A percentile compares a stretch with the other conserved stretches of the same genome.
These are phyloP conservation scores for Leptinotarsa tumamoca DNA, from an alignment of 2,888 invertebrate species.

Conservation along the genomic window DNA sequence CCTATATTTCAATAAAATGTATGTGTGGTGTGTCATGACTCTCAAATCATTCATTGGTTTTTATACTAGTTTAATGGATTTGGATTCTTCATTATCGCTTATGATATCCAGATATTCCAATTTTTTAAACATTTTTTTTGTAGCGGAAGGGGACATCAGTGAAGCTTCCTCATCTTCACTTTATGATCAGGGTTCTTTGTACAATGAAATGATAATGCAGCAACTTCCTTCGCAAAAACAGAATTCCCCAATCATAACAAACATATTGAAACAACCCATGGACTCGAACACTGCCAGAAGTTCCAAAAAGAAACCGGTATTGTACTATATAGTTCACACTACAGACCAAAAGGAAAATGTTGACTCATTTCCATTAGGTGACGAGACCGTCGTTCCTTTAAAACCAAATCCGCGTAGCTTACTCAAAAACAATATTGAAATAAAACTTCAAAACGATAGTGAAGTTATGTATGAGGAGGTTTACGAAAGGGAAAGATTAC, in stretches of 20 bases:
- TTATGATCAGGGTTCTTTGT: slow-evolving; percentile 36
- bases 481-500: slow-evolving; percentile 35
- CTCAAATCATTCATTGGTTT: not conserved
- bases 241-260: slow-evolving; percentile 33
- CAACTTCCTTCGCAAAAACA: slow-evolving; percentile 15
- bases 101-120: not conserved
- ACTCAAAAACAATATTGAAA: slow-evolving; percentile 53
- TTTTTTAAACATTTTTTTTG: not conserved
- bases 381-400: slow-evolving; percentile 21
- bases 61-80: not conserved
- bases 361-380: slow-evolving; percentile 44
- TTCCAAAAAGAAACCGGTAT: slow-evolving; percentile 44
- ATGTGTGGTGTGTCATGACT: not conserved
- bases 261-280: slow-evolving; percentile 51
- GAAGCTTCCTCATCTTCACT: slow-evolving; percentile 32
- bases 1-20: too few relatives aligned
- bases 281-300: slow-evolving; percentile 30
- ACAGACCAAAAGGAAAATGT: slow-evolving; percentile 62
- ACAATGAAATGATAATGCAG: slow-evolving; percentile 35
- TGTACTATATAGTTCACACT: slow-evolving; percentile 57
- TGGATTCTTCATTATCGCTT: not conserved
- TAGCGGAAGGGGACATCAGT: slow-evolving; percentile 43
- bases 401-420: slow-evolving; percentile 61
- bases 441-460: slow-evolving; percentile 21
- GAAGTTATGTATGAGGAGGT: slow-evolving; percentile 19